Base-by-base conservation (phyloP, 2,888 invertebrate genomes). In the Meghimatium bilineatum region DNA sequence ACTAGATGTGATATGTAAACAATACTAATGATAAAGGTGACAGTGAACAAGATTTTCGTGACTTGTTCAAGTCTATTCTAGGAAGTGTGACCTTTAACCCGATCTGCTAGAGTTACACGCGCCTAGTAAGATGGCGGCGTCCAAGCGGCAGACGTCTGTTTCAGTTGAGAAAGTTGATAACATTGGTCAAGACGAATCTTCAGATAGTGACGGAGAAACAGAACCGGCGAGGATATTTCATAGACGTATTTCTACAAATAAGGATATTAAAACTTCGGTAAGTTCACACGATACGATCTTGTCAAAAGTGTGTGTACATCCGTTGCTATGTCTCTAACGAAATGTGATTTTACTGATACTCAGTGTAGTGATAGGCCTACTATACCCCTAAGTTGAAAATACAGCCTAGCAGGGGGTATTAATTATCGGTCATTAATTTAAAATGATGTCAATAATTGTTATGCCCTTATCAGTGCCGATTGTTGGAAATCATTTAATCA, bases 131-230 rank as follows among this genome's bases (percentile, higher is more conserved):
- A 91, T 91, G 91, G 91, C 91, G 88, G 87, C 90, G 77, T 85
- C 88, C 86, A 88, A 86, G 84, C 82, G 77, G 76, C 86, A 87
- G 75, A 86, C 85, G 77, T 86, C 86, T 84, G 85, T 86, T 85
- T 75, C 85, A 67, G 85, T 74, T 23, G 88, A 85, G 74, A 90
- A 88, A 87, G 85, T 88, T 38, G 90, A 91, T 87, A 86, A 86
- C 38, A 86, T 84, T 20, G 86, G 87, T 74, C 86, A 92, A 86
- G 96, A 95, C 89, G 96, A 96, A 89, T 95, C 96, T 86, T 95
- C 96, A 56, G 97, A 97, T 93, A 97, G 97, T 94, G 97, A 97
- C 93, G 96, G 96, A 94, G 97, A 97, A 93, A 95, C 96, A 84
- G 97, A 96, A 93, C 96, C 96, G 91, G 96, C 96, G 88, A 95